Conservation (phyloP, 2,888 invertebrate species). For the Spilosoma lubricipeda region DNA sequence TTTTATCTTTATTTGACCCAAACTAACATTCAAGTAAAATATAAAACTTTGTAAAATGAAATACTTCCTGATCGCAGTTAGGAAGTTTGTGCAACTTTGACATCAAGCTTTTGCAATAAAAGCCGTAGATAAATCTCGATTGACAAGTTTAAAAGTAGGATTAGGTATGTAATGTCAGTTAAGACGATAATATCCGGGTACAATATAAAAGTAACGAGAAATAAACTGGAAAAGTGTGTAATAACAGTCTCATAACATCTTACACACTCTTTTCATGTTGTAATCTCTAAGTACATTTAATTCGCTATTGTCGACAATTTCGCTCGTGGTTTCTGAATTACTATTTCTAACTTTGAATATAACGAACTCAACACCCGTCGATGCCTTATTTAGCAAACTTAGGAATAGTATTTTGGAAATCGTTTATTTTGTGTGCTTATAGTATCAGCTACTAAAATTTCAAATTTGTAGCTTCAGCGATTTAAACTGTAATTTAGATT, state of each 20-base stretch:
- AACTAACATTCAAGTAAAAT: background rate
- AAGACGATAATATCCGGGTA: constrained; percentile 5
- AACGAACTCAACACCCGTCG: too few relatives aligned
- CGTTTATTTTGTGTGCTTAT: too few relatives aligned
- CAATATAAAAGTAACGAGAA: constrained; percentile 8
- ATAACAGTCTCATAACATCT: background rate
- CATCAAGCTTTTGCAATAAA: background rate
- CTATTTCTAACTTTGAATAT: too few relatives aligned
- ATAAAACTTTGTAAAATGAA: background rate
- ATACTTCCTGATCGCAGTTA: constrained; percentile 12
- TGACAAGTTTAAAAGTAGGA: constrained; percentile 13
- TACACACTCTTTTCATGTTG: background rate
- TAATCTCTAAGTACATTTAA: background rate
- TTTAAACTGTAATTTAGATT: too few relatives aligned
- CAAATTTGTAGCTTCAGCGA: too few relatives aligned
- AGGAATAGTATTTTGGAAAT: too few relatives aligned
- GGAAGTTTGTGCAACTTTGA: background rate
- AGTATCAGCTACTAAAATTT: too few relatives aligned
- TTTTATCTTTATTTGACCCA: background rate
- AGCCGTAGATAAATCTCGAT: background rate
- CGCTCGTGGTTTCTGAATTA: too few relatives aligned
- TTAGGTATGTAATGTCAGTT: constrained; percentile 10
- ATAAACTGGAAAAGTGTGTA: constrained; percentile 11
- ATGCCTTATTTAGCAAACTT: too few relatives aligned
- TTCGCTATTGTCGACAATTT: too few relatives aligned